Percentiles rank a stretch among this genome's conserved stretches.
phyloP scores from a whole-genome alignment of 2,797 vertebrate species.

The Eidolon dupreanum region DNA sequence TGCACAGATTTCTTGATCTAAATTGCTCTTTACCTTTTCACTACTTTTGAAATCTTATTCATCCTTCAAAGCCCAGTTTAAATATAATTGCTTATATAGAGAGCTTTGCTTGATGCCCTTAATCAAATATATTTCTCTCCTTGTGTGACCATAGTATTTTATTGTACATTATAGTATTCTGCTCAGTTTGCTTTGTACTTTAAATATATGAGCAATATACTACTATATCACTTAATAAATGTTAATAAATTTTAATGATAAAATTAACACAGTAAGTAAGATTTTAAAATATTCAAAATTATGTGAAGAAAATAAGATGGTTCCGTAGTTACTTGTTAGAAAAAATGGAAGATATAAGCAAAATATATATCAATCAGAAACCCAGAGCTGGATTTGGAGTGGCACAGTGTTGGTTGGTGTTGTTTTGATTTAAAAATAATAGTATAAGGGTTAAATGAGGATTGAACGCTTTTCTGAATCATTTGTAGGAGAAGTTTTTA shows the following conservation, averaged over 20 bases:
- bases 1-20: background rate
- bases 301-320: background rate
- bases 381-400: background rate
- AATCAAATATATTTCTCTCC: background rate
- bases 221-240: background rate
- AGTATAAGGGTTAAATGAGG: background rate
- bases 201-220: background rate
- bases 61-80: background rate
- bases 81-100: background rate
- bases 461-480: background rate
- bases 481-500: background rate
- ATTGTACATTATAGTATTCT: background rate
- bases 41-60: background rate
- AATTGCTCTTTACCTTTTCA: background rate
- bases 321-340: background rate
- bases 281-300: background rate
- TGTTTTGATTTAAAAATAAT: background rate
- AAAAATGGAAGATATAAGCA: background rate
- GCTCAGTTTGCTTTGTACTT: background rate
- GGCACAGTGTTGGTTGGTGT: background rate
- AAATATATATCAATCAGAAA: background rate
- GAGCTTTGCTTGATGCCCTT: background rate
- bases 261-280: background rate
- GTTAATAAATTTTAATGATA: background rate
- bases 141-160: background rate